These are phyloP conservation scores for Erebia aethiops DNA, from an alignment of 2,888 invertebrate species.

Conservation along the genomic window DNA sequence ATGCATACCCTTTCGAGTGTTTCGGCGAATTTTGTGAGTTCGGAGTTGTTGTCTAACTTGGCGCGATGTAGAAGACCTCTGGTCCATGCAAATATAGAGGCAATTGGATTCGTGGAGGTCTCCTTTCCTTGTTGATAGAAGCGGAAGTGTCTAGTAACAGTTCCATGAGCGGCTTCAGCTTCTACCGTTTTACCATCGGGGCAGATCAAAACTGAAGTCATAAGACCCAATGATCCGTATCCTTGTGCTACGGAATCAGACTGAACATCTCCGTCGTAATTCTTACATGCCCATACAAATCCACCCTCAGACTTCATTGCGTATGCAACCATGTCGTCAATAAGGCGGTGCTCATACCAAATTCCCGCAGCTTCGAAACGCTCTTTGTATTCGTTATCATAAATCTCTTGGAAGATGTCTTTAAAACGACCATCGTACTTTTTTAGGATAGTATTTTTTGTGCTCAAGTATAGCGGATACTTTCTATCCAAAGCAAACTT, in stretches of 20 bases:
- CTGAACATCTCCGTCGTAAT: slow-evolving; percentile 99
- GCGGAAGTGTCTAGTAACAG: slow-evolving; percentile 95
- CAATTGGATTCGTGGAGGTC: slow-evolving; percentile 99
- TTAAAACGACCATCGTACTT: slow-evolving; percentile 98
- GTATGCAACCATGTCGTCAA: slow-evolving; percentile 99
- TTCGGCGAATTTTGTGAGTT: slow-evolving; percentile 90
- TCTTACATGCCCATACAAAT: slow-evolving; percentile 99
- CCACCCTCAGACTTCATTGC: slow-evolving; percentile 99
- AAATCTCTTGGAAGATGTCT: slow-evolving; percentile 98
- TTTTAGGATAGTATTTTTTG: slow-evolving; percentile 98
- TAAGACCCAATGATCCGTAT: slow-evolving; percentile 96
- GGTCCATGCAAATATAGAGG: slow-evolving; percentile 99
- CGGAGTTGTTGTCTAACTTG: slow-evolving; percentile 93
- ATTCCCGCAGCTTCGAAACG: slow-evolving; percentile 93
- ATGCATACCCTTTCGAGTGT: slow-evolving; percentile 95
- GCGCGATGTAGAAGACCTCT: slow-evolving; percentile 96
- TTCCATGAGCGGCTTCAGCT: slow-evolving; percentile 99
- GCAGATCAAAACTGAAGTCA: slow-evolving; percentile 98
- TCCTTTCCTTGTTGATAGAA: slow-evolving; percentile 97
- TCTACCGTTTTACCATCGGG: slow-evolving; percentile 99
- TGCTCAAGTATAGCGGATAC: slow-evolving; percentile 96
- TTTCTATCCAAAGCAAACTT: slow-evolving; percentile 92
- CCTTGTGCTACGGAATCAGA: slow-evolving; percentile 99
- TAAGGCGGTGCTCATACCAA: slow-evolving; percentile 99
- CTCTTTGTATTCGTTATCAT: slow-evolving; percentile 92